These are phyloP conservation scores for Acrocyrtus sp. DNA, from an alignment of 2,888 invertebrate genomes.

Conservation along the genomic window DNA sequence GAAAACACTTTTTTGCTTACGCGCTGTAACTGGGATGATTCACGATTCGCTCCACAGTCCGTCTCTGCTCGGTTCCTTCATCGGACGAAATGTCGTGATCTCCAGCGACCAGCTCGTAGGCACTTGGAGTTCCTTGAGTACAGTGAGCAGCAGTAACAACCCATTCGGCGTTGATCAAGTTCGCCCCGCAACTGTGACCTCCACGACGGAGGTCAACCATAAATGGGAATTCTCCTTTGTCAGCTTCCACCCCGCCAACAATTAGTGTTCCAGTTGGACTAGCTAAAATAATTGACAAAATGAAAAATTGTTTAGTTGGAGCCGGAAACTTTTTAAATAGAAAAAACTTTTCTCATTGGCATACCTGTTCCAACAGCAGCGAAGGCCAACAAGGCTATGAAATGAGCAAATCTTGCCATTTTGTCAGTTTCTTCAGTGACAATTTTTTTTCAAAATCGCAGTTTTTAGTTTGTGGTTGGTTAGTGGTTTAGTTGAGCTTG, in stretches of 20 bases:
- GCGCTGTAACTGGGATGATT: constrained; percentile 39
- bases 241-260: constrained; percentile 41
- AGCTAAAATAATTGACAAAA: no score
- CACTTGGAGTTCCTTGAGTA: constrained; percentile 1
- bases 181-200: constrained; percentile 48
- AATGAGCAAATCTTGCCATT: no score
- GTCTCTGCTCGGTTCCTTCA: constrained; percentile 50
- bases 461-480: no score
- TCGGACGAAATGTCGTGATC: constrained; percentile 28
- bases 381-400: no score
- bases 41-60: constrained; percentile 27
- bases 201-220: constrained; percentile 37
- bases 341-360: no score
- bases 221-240: constrained; percentile 32
- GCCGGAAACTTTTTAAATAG: no score
- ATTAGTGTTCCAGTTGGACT: no score
- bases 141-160: constrained; percentile 55
- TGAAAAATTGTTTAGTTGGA: no score
- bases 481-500: no score
- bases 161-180: constrained; percentile 41
- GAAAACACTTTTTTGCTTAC: constrained; percentile 18
- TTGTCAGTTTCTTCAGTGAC: no score
- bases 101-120: constrained; percentile 43
- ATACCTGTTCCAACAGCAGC: no score
- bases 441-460: no score